Evolutionary conservation across 2,797 vertebrate species (phyloP).

Genomic region (Nyctibius grandis): DNA sequence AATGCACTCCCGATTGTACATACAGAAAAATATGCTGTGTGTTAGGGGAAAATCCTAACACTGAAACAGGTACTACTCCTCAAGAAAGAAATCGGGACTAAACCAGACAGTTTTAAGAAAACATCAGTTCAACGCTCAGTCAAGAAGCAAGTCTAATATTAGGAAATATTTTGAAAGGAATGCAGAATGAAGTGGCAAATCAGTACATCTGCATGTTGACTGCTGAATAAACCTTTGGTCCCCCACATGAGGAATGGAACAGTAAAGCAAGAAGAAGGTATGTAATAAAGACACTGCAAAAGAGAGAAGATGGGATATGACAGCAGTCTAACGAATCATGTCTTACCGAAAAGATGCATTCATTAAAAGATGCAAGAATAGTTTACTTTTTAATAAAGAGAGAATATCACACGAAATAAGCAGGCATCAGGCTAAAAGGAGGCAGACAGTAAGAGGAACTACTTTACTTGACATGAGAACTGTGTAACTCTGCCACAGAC

Average conservation of each 20-base stretch:
- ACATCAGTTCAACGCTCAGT: not conserved
- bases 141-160: not conserved
- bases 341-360: not conserved
- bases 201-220: not conserved
- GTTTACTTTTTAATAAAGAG: not conserved
- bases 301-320: not conserved
- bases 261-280: not conserved
- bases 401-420: not conserved
- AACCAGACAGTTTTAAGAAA: not conserved
- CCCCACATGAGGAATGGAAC: not conserved
- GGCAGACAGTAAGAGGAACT: not conserved
- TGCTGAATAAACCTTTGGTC: not conserved
- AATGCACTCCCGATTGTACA: not conserved
- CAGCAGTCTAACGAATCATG: rapidly evolving
- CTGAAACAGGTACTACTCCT: not conserved
- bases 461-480: not conserved
- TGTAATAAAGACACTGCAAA: not conserved
- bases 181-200: not conserved
- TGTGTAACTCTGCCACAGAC: not conserved
- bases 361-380: not conserved
- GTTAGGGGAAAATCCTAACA: not conserved
- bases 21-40: not conserved
- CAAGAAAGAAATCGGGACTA: not conserved
- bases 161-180: not conserved
- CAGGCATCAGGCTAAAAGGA: not conserved